Evolutionary conservation across 2,888 invertebrate species (phyloP).

Genomic region (Morpho deidamia): DNA sequence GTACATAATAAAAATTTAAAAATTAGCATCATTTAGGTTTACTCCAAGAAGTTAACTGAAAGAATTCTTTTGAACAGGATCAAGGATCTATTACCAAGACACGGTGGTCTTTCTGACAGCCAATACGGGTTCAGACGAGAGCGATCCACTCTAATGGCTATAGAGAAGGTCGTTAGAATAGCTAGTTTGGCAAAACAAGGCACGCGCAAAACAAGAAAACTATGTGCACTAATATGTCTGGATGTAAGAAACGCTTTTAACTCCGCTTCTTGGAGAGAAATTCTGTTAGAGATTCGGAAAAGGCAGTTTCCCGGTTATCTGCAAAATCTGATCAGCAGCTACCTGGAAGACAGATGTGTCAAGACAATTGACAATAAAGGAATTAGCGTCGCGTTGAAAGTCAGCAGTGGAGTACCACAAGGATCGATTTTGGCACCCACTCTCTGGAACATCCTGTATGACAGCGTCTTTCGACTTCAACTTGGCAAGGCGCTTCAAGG

Average conservation of each 20-base stretch:
- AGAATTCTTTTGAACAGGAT: background rate
- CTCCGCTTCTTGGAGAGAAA: background rate
- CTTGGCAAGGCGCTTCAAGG: no score
- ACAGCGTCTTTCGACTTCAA: background rate
- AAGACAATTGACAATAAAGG: background rate
- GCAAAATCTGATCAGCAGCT: background rate
- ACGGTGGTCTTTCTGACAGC: background rate
- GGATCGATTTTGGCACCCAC: background rate
- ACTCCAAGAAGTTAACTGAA: background rate
- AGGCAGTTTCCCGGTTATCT: background rate
- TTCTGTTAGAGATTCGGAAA: background rate
- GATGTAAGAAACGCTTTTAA: background rate
- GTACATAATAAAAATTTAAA: no score
- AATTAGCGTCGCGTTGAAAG: background rate
- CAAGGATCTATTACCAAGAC: background rate
- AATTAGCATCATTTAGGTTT: no score
- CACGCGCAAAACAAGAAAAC: background rate
- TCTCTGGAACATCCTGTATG: background rate
- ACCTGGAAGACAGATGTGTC: background rate
- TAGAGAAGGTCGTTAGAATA: background rate
- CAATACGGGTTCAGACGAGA: background rate
- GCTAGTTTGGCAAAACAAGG: background rate
- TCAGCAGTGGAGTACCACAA: no score
- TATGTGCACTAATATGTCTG: background rate
- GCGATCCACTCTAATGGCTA: background rate